Conservation (phyloP, 2,888 invertebrate genomes). For the Lepidochrysops patricia region DNA sequence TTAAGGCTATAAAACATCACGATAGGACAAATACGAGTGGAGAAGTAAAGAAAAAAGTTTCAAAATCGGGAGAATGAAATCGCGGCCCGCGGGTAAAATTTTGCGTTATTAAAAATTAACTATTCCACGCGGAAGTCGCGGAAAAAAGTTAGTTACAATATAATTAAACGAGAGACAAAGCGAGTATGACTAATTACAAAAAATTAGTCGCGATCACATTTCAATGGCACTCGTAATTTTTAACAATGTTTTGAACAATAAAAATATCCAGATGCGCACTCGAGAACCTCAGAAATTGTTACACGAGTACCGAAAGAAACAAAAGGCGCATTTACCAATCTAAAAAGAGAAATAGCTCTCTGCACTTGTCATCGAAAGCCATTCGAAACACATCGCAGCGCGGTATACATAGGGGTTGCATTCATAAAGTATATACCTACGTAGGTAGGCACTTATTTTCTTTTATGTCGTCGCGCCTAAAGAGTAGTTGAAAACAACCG, state of each 20-base stretch:
- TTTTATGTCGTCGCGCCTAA: slow-evolving; percentile 55
- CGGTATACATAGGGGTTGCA: slow-evolving; percentile 47
- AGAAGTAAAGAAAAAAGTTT: too few relatives aligned
- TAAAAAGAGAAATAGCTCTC: slow-evolving; percentile 61
- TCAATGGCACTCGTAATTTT: slow-evolving; percentile 4
- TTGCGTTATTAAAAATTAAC: too few relatives aligned
- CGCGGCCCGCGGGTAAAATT: too few relatives aligned
- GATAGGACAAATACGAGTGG: too few relatives aligned
- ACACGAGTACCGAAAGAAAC: slow-evolving; percentile 41
- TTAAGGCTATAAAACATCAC: too few relatives aligned
- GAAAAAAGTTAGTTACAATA: too few relatives aligned
- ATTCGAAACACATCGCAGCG: slow-evolving; percentile 60
- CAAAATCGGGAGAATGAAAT: too few relatives aligned
- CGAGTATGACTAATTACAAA: slow-evolving; percentile 8
- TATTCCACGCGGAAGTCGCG: too few relatives aligned
- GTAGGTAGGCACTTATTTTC: slow-evolving; percentile 41
- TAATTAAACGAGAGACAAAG: not conserved
- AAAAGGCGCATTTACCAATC: slow-evolving; percentile 62
- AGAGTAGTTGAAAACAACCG: slow-evolving; percentile 65
- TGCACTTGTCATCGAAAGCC: slow-evolving; percentile 69
- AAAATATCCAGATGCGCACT: slow-evolving; percentile 29
- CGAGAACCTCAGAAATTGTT: slow-evolving; percentile 38
- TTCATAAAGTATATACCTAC: slow-evolving; percentile 29
- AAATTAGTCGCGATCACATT: slow-evolving; percentile 15
- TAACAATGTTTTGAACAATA: slow-evolving; percentile 16